Evolutionary conservation across 2,113 vertebrate genomes (phyloP).

Genomic region (Procavia capensis): DNA sequence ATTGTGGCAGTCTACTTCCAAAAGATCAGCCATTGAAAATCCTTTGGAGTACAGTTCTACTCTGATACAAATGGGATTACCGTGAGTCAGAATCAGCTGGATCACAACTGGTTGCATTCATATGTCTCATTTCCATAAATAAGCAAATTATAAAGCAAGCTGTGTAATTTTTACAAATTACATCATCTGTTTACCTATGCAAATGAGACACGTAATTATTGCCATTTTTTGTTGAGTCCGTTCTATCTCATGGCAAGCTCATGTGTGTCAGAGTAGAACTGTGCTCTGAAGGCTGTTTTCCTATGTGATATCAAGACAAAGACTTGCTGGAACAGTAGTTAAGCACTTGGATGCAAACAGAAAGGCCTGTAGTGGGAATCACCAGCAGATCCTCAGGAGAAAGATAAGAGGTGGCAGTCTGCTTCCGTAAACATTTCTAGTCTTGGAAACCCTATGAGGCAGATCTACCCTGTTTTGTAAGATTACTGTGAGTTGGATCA

Average conservation of each 20-base stretch:
- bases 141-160: background rate
- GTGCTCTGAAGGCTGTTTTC: background rate
- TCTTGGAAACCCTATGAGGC: background rate
- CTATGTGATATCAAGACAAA: background rate
- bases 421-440: background rate
- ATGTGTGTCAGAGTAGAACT: background rate
- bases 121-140: background rate
- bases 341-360: background rate
- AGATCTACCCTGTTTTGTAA: background rate
- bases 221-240: background rate
- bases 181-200: background rate
- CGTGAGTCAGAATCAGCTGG: background rate
- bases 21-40: background rate
- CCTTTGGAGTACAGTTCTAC: background rate
- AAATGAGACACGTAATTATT: background rate
- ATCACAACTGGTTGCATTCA: background rate
- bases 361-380: background rate
- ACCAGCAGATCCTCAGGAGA: background rate
- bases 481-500: background rate
- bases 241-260: background rate
- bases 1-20: background rate
- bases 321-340: background rate
- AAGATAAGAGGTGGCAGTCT: background rate
- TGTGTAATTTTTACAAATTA: background rate
- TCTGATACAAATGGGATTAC: background rate